phyloP scores from a whole-genome alignment of 2,113 vertebrate species.

The Crotalus viridis region DNA sequence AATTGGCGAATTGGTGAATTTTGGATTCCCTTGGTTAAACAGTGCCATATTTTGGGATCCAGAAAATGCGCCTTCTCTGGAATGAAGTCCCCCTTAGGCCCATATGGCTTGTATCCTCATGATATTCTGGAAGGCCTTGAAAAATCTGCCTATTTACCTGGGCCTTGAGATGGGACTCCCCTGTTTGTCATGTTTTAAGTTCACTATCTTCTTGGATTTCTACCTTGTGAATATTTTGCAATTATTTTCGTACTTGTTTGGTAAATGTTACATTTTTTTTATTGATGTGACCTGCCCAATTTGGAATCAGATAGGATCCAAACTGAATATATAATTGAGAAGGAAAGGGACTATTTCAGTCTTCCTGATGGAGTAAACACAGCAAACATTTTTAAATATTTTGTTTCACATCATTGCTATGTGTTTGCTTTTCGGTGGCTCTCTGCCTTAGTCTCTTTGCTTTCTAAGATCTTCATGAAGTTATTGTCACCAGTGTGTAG shows the following conservation, averaged over 20 bases:
- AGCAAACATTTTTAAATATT: not conserved
- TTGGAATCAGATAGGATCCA: not conserved
- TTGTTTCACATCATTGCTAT: not conserved
- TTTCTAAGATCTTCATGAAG: not conserved
- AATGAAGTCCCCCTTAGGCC: not conserved
- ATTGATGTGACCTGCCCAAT: not conserved
- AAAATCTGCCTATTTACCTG: not conserved
- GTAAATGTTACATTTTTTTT: not conserved
- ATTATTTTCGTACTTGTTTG: not conserved
- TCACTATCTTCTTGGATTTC: not conserved
- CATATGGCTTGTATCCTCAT: not conserved
- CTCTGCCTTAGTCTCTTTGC: not conserved
- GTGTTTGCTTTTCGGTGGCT: not conserved
- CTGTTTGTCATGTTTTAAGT: not conserved
- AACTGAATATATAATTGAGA: not conserved
- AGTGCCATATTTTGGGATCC: not conserved
- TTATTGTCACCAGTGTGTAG: not conserved
- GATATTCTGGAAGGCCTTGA: not conserved
- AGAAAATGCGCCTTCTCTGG: not conserved
- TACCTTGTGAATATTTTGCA: not conserved
- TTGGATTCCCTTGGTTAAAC: not conserved
- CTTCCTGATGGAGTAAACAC: not conserved
- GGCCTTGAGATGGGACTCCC: not conserved
- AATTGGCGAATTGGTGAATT: not conserved
- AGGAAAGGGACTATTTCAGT: not conserved